These are phyloP conservation scores for Neoscelio sp. DNA, from an alignment of 2,888 invertebrate species.

Conservation along the genomic window DNA sequence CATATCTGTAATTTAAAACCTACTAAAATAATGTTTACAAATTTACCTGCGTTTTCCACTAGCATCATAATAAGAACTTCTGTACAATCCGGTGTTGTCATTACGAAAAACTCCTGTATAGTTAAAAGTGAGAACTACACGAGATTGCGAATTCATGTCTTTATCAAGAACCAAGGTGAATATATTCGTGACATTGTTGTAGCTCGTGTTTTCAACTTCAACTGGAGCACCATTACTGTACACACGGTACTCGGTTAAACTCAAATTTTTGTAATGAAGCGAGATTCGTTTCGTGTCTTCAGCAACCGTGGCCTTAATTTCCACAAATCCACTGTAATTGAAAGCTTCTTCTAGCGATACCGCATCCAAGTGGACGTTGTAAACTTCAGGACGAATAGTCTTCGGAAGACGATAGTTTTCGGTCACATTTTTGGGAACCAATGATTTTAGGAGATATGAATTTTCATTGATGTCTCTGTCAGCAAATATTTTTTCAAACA, in stretches of 20 bases:
- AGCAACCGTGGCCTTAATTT: slow-evolving; percentile 48
- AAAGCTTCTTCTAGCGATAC: slow-evolving; percentile 17
- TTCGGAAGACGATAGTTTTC: slow-evolving; percentile 55
- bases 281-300: slow-evolving; percentile 44
- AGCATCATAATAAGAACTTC: slow-evolving; percentile 84
- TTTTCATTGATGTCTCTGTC: slow-evolving; percentile 50
- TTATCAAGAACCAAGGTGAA: slow-evolving; percentile 21
- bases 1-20: background rate
- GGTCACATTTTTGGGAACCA: background rate
- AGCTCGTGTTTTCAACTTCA: background rate
- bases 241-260: slow-evolving; percentile 9
- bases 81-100: slow-evolving; percentile 87
- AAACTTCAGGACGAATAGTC: slow-evolving; percentile 38
- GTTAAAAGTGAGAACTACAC: slow-evolving; percentile 81
- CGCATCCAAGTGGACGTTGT: slow-evolving; percentile 40
- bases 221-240: background rate
- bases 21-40: background rate
- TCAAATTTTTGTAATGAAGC: slow-evolving; percentile 52
- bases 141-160: background rate
- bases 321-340: slow-evolving; percentile 39
- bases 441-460: background rate
- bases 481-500: background rate
- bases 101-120: slow-evolving; percentile 85
- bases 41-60: slow-evolving; percentile 81
- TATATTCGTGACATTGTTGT: slow-evolving; percentile 39